phyloP scores from a whole-genome alignment of 2,113 vertebrate species.

The Aplodontia rufa region DNA sequence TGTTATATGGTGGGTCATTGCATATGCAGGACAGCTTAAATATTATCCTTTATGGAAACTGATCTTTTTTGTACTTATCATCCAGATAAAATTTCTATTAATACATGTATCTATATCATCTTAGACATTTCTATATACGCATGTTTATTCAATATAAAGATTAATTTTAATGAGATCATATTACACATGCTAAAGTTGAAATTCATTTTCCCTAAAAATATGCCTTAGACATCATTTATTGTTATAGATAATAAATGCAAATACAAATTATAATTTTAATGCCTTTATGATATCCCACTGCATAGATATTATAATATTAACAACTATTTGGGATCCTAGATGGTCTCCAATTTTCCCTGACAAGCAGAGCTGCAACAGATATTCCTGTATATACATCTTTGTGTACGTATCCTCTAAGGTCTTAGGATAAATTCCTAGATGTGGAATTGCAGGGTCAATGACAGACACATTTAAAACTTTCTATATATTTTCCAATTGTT shows the following conservation, averaged over 20 bases:
- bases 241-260: neutral
- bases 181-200: neutral
- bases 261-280: neutral
- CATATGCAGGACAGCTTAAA: neutral
- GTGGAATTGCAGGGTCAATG: neutral
- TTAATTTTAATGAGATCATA: constrained; percentile 24
- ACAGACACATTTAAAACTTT: neutral
- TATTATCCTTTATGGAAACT: neutral
- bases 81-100: neutral
- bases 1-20: neutral
- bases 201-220: neutral
- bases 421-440: neutral
- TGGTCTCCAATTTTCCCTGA: neutral
- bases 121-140: neutral
- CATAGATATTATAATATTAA: neutral
- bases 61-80: neutral
- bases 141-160: neutral
- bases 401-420: neutral
- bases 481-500: neutral
- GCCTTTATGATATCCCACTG: neutral
- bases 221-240: neutral
- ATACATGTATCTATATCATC: neutral
- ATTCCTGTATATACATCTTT: neutral
- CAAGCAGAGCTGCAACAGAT: neutral
- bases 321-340: neutral